phyloP scores from a whole-genome alignment of 35 echinoderm and acorn worm species.

The Ophiothrix spiculata region DNA sequence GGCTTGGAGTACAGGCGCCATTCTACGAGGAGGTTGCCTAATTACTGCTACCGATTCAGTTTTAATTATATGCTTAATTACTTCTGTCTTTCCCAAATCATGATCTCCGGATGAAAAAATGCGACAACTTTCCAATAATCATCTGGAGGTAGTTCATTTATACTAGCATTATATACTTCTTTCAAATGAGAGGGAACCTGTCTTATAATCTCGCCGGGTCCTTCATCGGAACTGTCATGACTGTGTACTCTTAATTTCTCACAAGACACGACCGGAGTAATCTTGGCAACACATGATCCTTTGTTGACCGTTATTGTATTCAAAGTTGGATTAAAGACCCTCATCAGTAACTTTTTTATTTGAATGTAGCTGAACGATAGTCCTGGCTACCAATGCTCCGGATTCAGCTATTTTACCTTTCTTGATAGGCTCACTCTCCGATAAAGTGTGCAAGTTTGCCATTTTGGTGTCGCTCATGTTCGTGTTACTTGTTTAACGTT shows the following conservation, averaged over 20 bases:
- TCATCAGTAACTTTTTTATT: neutral
- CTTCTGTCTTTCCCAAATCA: slow-evolving; percentile 47
- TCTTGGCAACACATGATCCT: neutral
- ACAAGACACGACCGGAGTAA: neutral
- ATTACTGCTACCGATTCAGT: slow-evolving; percentile 20
- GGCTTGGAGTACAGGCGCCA: neutral
- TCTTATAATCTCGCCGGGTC: too few species aligned
- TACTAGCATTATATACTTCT: neutral
- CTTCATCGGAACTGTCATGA: too few species aligned
- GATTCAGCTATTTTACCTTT: neutral
- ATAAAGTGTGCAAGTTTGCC: too few species aligned
- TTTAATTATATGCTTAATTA: slow-evolving; percentile 44
- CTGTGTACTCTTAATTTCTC: too few species aligned
- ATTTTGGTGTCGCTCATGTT: too few species aligned
- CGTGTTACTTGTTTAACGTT: too few species aligned
- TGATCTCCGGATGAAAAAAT: slow-evolving; percentile 15
- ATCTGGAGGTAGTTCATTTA: neutral
- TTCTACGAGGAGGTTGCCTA: neutral
- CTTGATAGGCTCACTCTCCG: too few species aligned
- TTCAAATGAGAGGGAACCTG: neutral
- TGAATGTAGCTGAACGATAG: neutral
- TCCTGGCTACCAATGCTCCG: neutral
- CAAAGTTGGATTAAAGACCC: slow-evolving; percentile 9
- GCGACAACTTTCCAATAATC: neutral
- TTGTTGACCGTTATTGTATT: neutral